phyloP scores from a whole-genome alignment of 2,888 invertebrate genomes.

The Zele albiditarsus region DNA sequence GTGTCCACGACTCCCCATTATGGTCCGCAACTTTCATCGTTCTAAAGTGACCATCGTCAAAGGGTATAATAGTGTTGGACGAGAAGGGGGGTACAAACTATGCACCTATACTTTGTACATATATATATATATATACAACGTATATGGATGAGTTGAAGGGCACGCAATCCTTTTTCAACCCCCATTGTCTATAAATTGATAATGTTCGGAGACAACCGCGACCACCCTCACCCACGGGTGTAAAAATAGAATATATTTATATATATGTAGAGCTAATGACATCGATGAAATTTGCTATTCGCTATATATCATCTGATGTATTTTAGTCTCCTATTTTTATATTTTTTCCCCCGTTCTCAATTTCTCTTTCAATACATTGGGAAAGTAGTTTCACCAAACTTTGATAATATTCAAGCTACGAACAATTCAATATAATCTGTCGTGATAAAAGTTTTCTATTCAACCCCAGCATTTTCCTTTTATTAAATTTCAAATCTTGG shows the following conservation, averaged over 20 bases:
- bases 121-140: too few species aligned
- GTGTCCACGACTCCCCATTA: slow-evolving; percentile 12
- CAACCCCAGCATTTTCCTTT: background rate
- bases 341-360: slow-evolving; percentile 3
- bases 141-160: slow-evolving; percentile 17
- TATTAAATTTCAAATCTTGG: background rate
- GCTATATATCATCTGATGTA: background rate
- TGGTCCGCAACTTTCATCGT: slow-evolving; percentile 19
- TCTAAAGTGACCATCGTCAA: slow-evolving; percentile 18
- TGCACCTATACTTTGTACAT: too few species aligned
- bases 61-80: background rate
- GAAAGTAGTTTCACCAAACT: background rate
- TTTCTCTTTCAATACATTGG: slow-evolving; percentile 19
- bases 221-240: background rate
- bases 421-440: background rate
- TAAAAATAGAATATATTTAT: slow-evolving; percentile 12
- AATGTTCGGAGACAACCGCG: slow-evolving; percentile 46
- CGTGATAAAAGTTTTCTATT: background rate
- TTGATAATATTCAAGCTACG: background rate
- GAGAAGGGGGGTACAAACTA: background rate
- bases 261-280: background rate
- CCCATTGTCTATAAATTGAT: slow-evolving; percentile 54
- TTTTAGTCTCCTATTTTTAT: too few species aligned
- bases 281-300: slow-evolving; percentile 25
- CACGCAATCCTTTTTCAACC: slow-evolving; percentile 41